Percentiles rank a stretch among this genome's conserved stretches.
These are phyloP conservation scores for Thysanoteuthis rhombus DNA, from an alignment of 2,888 invertebrate genomes.

Conservation along the genomic window DNA sequence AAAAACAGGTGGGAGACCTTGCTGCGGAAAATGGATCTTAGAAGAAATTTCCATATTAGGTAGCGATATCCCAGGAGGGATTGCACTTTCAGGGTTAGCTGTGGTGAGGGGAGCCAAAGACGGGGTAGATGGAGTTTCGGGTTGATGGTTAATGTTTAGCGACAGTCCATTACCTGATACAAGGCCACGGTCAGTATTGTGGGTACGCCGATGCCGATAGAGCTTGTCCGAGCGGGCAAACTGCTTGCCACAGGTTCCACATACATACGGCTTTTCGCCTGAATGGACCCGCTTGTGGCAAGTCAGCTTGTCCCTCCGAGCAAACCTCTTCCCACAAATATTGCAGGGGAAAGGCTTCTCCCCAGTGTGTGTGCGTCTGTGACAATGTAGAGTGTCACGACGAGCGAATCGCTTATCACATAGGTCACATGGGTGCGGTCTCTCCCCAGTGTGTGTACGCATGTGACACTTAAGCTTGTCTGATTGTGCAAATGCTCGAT, in stretches of 20 bases:
- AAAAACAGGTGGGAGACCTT: background rate
- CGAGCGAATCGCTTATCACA: background rate
- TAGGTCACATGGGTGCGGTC: background rate
- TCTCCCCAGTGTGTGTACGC: background rate
- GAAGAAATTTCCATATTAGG: background rate
- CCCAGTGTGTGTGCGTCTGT: background rate
- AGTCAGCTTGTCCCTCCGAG: slow-evolving; percentile 15
- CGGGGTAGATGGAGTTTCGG: background rate
- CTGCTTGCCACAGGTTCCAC: slow-evolving; percentile 23
- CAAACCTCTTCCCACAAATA: slow-evolving; percentile 13
- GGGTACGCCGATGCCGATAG: background rate
- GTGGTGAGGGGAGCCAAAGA: background rate
- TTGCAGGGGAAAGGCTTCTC: background rate
- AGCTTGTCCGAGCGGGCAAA: slow-evolving; percentile 19
- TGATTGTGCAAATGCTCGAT: background rate
- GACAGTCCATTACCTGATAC: background rate
- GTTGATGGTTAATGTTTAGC: background rate
- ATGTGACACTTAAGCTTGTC: slow-evolving; percentile 27
- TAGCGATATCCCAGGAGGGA: background rate
- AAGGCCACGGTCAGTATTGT: background rate
- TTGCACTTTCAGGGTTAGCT: background rate
- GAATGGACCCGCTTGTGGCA: slow-evolving; percentile 16
- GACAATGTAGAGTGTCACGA: background rate
- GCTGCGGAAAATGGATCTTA: background rate
- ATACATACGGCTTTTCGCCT: background rate